Percentiles rank a stretch among this genome's conserved stretches.
These are phyloP conservation scores for Scortum barcoo DNA, from an alignment of 2,113 vertebrate genomes.

Conservation along the genomic window DNA sequence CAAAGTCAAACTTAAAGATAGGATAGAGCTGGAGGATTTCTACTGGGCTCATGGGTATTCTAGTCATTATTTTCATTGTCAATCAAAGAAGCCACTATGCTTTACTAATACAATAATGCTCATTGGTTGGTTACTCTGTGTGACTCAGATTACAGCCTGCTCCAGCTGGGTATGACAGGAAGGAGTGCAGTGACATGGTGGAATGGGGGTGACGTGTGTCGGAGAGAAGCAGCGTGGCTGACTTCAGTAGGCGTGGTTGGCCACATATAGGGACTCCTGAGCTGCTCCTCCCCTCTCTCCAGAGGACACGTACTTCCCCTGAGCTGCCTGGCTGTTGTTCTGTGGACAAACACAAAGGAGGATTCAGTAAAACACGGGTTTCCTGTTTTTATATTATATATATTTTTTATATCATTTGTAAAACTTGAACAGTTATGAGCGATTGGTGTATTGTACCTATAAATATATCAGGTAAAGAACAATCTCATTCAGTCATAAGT, in stretches of 20 bases:
- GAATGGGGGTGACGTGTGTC: background rate
- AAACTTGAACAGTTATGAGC: too few relatives aligned
- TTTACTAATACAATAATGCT: background rate
- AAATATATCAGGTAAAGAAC: too few relatives aligned
- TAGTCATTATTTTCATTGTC: background rate
- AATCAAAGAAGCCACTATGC: background rate
- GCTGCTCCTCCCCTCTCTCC: conserved; percentile 80
- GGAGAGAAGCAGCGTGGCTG: conserved; percentile 43
- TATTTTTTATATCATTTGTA: too few relatives aligned
- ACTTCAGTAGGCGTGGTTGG: conserved; percentile 87
- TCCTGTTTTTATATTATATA: too few relatives aligned
- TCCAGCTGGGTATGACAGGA: too few relatives aligned
- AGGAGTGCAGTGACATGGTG: background rate
- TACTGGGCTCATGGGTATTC: background rate
- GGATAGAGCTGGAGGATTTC: background rate
- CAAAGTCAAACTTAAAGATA: background rate
- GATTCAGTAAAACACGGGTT: background rate
- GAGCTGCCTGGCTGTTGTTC: conserved; percentile 86
- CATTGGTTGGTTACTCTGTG: background rate
- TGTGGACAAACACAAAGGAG: conserved; percentile 46
- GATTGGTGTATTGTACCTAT: too few relatives aligned
- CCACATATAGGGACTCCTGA: conserved; percentile 86
- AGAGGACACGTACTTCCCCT: conserved; percentile 84
- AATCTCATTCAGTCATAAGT: too few relatives aligned
- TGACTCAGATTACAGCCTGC: background rate